Evolutionary conservation across 2,888 invertebrate genomes (phyloP), one percentile per base, ranked within the genome.

Genomic region (Sminthurinus aureus): DNA sequence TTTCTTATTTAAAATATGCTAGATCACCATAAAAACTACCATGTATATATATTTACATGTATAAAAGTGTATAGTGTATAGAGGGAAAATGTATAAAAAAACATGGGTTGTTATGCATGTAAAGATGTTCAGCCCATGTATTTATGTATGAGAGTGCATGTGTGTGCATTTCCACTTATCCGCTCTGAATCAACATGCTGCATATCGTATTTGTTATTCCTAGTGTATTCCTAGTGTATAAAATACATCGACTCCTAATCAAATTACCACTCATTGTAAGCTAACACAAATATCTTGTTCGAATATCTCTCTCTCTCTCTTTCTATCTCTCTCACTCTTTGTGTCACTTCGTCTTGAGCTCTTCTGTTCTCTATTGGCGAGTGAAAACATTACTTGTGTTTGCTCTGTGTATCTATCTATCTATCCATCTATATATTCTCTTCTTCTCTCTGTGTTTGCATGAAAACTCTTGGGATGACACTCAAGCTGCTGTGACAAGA

Each of bases 141-240:
- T 79, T 38, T 26, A 66, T 79, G 79, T 38, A 38, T 79, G 66
- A 64, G 64, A 64, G 50, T 80, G 69, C 80, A 78, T 84, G 84
- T 84, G 81, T 66, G 81, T 66, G 77, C 84, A 81, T 52, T 84
- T 64, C 84, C 84, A 84, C 84, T 84, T 84, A 84, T 84, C 84
- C 81, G 80, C 50, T 80, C 80, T 80, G 80, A 76, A 77, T 77
- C 77, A 77, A 77, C 82, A 81, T 73, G 80, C 80, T 81, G 52
- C 80, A 81, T 73, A 69, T 71, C 71, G 22, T 24, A 71, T 71
- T 69, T 81, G 80, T 81, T 81, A 81, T 81, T 81, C 80, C 80
- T 81, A 81, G 51, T 79, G 38, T 38, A 38, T 38, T 38, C 38
- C 80, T n/a, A n/a, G n/a, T n/a, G 75, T 76, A 69, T 69, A 66